Base-by-base conservation (phyloP, 2,113 vertebrate species). In the Macroglossus sobrinus region DNA sequence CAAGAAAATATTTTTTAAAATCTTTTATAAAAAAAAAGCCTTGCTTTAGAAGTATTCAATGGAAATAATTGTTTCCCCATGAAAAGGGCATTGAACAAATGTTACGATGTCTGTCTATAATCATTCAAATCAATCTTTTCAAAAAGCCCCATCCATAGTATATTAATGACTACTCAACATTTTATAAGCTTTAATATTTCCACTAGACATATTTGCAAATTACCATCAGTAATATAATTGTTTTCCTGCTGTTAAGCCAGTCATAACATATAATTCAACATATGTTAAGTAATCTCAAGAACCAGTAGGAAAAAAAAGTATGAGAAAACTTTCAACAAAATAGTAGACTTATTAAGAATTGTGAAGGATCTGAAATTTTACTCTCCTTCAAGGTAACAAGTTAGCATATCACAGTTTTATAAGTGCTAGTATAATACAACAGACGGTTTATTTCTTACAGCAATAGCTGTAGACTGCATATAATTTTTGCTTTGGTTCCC, bases 41-140 rank as follows among this genome's bases (percentile, higher is more conserved):
- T 69, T 75, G 63, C 30, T 50, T 86, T 28, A 89, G 89, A 79
- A 61, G 0, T 57, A 30, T 38, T 50, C 81, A 93, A 66, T 92
- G 24, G 30, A 74, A 47, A 61, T 72, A 78, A 64, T 76, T 75
- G 91, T 53, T 89, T 85, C 22, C 92, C 28, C 30, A 47, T 55
- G 35, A 89, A 92, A 85, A 78, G 3, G 50, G 0, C 35, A 68
- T 91, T 53, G 26, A 86, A 86, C 33, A 89, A 82, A 74, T 50
- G 3, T 55, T 90, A 59, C 21, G 22, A 30, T 81, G 4, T 18
- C 28, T 68, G 14, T 74, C 2, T 75, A 45, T 90, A n/a, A 53
- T 87, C 11, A 79, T 84, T 92, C 10, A 92, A 76, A 80, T 80
- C 75, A 75, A 66, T 84, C 26, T 91, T 61, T 81, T 94, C 38